Conservation (phyloP, 2,888 invertebrate genomes). For the Sabatieria punctata region DNA sequence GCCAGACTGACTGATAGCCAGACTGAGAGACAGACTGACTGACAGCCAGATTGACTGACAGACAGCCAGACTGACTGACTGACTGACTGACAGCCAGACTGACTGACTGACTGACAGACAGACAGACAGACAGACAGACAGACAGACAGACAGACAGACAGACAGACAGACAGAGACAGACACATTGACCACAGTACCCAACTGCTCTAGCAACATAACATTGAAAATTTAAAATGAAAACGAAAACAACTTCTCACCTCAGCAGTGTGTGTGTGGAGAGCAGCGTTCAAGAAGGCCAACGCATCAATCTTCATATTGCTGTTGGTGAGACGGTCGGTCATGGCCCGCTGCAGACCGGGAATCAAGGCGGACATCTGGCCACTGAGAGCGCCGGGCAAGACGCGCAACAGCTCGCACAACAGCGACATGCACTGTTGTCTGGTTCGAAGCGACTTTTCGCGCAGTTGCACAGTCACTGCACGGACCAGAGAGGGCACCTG, state of each 20-base stretch:
- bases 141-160: too few relatives aligned
- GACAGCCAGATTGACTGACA: too few relatives aligned
- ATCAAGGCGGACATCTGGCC: slow-evolving; percentile 65
- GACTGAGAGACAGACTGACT: too few relatives aligned
- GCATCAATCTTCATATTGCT: slow-evolving; percentile 98
- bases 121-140: too few relatives aligned
- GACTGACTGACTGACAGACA: too few relatives aligned
- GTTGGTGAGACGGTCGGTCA: slow-evolving; percentile 10
- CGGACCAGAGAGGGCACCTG: slow-evolving; percentile 56
- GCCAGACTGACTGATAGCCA: too few relatives aligned
- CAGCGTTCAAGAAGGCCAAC: slow-evolving; percentile 67
- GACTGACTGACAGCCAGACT: too few relatives aligned
- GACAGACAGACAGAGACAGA: too few relatives aligned
- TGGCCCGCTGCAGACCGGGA: slow-evolving; percentile 62
- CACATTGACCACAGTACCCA: too few relatives aligned
- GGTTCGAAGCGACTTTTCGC: slow-evolving; percentile 54
- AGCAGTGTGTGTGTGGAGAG: slow-evolving; percentile 59
- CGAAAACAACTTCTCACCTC: slow-evolving; percentile 25
- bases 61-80: too few relatives aligned
- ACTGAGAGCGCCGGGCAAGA: slow-evolving; percentile 70
- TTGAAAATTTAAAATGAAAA: background rate
- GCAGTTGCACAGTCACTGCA: slow-evolving; percentile 69
- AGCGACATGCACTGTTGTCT: slow-evolving; percentile 79
- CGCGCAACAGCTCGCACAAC: slow-evolving; percentile 69
- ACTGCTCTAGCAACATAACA: too few relatives aligned